Base-by-base conservation (phyloP, 2,797 vertebrate genomes). In the Dipus sagitta region DNA sequence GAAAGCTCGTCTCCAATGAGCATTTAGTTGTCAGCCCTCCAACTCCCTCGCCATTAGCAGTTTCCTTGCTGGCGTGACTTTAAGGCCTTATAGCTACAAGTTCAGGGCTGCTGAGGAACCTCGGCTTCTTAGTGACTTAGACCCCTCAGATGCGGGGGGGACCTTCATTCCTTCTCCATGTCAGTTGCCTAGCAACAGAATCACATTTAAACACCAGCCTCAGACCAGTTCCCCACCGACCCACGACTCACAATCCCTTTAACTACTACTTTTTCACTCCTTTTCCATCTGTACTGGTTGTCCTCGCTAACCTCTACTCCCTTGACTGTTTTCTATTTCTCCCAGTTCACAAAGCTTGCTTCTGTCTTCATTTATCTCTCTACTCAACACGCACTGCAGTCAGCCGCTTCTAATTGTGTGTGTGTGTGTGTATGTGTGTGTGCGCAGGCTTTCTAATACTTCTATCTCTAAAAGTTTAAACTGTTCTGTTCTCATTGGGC, bases 301-400 rank as follows among this genome's bases (percentile, higher is more conserved):
- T 26, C 32, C 6, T 9, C 54, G 14, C 3, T 70, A 75, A 65
- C 47, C 82, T 93, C 20, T 76, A 17, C 23, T 83, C 62, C 11
- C 32, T 67, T 42, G 7, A 34, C 15, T 24, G n/a, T 34, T 82
- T 77, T 71, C 26, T 34, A 12, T 26, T 18, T 24, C 10, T 74
- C 26, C 65, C 68, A 80, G n/a, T 70, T 85, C 58, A 32, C 54
- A 58, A 58, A 52, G 10, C 26, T 71, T 60, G 18, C 15, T 52
- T 90, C 76, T 93, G n/a, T 54, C 64, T 76, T 81, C 68, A 77
- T 90, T 86, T 85, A 14, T 70, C 34, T 89, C 58, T 60, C 52
- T 84, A 38, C 24, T 24, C 34, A 64, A 13, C 0, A 0, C 38
- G 9, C 58, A 70, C 34, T 76, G 18, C 18, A 34, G 8, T n/a